Conservation (phyloP, 2,888 invertebrate species). For the Schizaphis graminum region DNA sequence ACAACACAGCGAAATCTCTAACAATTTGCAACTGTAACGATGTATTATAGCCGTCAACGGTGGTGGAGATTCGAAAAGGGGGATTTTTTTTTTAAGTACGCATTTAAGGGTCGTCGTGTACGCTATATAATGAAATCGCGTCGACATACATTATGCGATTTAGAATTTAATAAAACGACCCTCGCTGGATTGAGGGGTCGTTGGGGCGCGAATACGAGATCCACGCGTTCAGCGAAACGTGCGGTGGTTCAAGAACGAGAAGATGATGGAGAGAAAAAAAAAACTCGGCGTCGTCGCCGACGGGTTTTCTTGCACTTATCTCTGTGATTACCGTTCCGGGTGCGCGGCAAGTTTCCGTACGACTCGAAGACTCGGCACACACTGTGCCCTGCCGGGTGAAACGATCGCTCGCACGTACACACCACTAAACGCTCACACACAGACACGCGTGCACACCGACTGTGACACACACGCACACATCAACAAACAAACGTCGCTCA, state of each 20-base stretch:
- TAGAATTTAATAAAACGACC: conserved; percentile 59
- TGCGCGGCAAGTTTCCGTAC: not conserved
- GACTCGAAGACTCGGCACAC: conserved; percentile 1
- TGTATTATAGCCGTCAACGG: not conserved
- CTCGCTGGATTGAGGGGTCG: conserved; percentile 35
- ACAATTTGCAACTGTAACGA: conserved; percentile 19
- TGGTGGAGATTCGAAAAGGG: conserved; percentile 25
- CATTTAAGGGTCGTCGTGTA: conserved; percentile 40
- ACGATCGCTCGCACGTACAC: not conserved
- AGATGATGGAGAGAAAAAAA: not conserved
- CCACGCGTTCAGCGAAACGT: not conserved
- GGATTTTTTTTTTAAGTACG: conserved; percentile 44
- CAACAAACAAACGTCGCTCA: conserved; percentile 48
- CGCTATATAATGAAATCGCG: conserved; percentile 18
- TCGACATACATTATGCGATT: conserved; percentile 21
- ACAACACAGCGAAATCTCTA: not conserved
- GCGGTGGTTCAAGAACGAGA: not conserved
- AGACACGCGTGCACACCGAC: not conserved
- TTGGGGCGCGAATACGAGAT: not conserved
- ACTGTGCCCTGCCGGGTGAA: conserved; percentile 4
- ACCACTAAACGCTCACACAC: conserved; percentile 12
- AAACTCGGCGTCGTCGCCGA: not conserved
- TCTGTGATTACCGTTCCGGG: not conserved
- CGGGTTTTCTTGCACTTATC: not conserved
- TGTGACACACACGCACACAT: not conserved